phyloP scores from a whole-genome alignment of 2,888 invertebrate genomes.

The Rapana venosa region DNA sequence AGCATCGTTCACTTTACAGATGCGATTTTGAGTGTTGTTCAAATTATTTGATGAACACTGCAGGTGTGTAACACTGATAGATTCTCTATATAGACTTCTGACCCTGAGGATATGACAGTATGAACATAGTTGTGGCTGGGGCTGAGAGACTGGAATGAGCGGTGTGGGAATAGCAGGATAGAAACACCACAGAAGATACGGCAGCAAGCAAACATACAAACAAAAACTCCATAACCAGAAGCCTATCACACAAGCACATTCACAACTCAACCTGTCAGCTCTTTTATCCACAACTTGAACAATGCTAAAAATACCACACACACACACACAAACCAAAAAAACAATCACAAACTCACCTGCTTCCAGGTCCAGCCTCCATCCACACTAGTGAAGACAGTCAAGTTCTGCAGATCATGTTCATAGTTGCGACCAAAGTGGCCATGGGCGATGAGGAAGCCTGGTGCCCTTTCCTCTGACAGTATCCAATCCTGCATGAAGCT shows the following conservation, averaged over 20 bases:
- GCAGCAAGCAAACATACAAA: background rate
- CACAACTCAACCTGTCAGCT: background rate
- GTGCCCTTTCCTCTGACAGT: constrained; percentile 68
- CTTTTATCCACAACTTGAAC: too few relatives aligned
- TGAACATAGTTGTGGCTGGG: too few relatives aligned
- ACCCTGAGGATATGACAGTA: too few relatives aligned
- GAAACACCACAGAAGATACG: background rate
- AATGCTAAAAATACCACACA: background rate
- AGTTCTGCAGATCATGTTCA: constrained; percentile 43
- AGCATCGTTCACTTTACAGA: too few relatives aligned
- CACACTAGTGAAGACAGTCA: constrained; percentile 64
- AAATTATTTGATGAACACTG: too few relatives aligned
- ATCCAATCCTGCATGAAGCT: constrained; percentile 59
- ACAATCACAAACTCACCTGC: constrained; percentile 52
- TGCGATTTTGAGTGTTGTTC: too few relatives aligned
- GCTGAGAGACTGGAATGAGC: too few relatives aligned
- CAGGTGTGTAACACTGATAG: too few relatives aligned
- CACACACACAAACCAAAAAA: background rate
- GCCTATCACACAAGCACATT: background rate
- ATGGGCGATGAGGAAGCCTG: constrained; percentile 72
- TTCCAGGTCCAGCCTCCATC: constrained; percentile 71
- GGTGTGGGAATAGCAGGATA: background rate
- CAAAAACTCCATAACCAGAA: background rate
- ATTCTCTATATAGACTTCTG: too few relatives aligned
- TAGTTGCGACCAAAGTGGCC: constrained; percentile 63